These are phyloP conservation scores for Melanerpes formicivorus DNA, from an alignment of 2,113 vertebrate genomes.

Conservation along the genomic window DNA sequence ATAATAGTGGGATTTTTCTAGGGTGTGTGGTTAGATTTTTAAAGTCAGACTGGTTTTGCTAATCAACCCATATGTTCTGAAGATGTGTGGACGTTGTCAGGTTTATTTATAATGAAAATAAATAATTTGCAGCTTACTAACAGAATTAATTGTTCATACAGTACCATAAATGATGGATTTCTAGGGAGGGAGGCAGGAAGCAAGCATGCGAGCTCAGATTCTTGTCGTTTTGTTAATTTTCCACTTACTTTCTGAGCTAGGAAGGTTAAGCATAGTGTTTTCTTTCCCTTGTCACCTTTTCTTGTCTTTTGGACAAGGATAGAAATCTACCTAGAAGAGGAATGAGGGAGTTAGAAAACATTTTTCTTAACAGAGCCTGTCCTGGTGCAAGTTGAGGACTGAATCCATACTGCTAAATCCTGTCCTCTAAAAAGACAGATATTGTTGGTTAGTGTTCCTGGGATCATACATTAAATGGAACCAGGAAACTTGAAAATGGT, in stretches of 20 bases:
- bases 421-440: neutral
- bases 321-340: neutral
- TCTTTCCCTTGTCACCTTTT: neutral
- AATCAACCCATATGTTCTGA: neutral
- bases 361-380: neutral
- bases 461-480: neutral
- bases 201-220: neutral
- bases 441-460: neutral
- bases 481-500: neutral
- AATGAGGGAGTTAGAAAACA: neutral
- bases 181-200: neutral
- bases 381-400: neutral
- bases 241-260: neutral
- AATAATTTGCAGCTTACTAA: neutral
- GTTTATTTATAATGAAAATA: constrained; percentile 2
- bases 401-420: neutral
- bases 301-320: neutral
- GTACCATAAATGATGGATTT: neutral
- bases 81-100: neutral
- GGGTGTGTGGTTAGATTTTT: neutral
- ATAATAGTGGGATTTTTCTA: neutral
- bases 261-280: neutral
- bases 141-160: neutral
- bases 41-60: neutral
- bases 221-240: neutral